phyloP scores from a whole-genome alignment of 2,797 vertebrate species.

The Holocentrus rufus region DNA sequence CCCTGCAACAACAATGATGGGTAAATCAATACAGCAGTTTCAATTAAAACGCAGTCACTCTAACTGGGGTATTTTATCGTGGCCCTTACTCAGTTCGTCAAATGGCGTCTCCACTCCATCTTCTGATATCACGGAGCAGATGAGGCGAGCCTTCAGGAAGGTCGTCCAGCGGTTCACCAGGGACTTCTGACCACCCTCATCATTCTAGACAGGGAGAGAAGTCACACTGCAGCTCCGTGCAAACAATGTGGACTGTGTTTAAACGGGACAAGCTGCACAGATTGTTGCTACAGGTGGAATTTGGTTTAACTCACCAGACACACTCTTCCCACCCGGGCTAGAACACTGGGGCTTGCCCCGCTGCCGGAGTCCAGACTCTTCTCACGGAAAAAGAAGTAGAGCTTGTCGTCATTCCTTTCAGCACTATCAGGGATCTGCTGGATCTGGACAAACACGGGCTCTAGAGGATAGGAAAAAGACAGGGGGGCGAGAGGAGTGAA shows the following conservation, averaged over 20 bases:
- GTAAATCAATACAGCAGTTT: slow-evolving; percentile 51
- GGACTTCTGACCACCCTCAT: slow-evolving; percentile 92
- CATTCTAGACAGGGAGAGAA: slow-evolving; percentile 81
- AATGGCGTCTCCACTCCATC: slow-evolving; percentile 89
- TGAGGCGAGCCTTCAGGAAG: slow-evolving; percentile 92
- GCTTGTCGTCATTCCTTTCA: slow-evolving; percentile 86
- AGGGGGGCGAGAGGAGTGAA: slow-evolving; percentile 45
- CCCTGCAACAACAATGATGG: slow-evolving; percentile 64
- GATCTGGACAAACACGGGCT: slow-evolving; percentile 86
- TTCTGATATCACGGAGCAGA: slow-evolving; percentile 88
- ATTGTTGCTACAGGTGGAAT: neutral
- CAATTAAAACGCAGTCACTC: slow-evolving; percentile 32
- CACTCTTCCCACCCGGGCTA: slow-evolving; percentile 85
- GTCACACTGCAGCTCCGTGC: slow-evolving; percentile 35
- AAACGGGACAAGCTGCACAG: slow-evolving; percentile 7
- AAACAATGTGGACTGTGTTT: neutral
- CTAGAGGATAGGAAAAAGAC: slow-evolving; percentile 71
- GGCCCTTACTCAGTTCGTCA: slow-evolving; percentile 86
- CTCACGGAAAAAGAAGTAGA: slow-evolving; percentile 89
- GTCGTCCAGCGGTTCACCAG: slow-evolving; percentile 96
- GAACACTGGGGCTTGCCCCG: slow-evolving; percentile 79
- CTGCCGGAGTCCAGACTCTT: slow-evolving; percentile 83
- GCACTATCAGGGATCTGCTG: slow-evolving; percentile 86
- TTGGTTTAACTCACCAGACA: slow-evolving; percentile 82
- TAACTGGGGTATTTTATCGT: neutral